Conservation (phyloP, 2,797 vertebrate genomes). For the Heliangelus exortis region DNA sequence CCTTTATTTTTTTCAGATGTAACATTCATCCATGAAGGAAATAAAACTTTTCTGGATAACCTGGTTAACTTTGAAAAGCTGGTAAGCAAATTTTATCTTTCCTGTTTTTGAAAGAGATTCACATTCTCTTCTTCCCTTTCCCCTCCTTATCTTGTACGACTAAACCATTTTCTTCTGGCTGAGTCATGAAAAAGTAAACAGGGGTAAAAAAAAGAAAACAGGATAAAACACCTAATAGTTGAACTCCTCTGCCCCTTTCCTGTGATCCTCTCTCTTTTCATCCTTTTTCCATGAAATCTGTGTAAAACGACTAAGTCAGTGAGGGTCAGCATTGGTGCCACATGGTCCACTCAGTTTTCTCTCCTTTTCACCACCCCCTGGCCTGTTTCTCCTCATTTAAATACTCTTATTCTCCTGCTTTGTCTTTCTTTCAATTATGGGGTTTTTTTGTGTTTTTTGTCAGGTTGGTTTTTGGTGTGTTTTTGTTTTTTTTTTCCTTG, state of each 20-base stretch:
- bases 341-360: neutral
- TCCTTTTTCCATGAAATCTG: neutral
- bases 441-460: no score
- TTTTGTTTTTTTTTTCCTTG: neutral
- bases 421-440: neutral
- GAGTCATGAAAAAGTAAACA: neutral
- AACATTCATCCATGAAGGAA: slow-evolving; percentile 98
- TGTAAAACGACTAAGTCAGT: neutral
- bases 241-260: neutral
- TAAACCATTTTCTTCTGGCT: neutral
- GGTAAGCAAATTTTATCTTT: slow-evolving; percentile 82
- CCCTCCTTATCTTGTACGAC: neutral
- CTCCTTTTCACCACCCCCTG: neutral
- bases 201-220: neutral
- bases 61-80: slow-evolving; percentile 98
- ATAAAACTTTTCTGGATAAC: slow-evolving; percentile 98
- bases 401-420: neutral
- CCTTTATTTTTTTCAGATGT: slow-evolving; percentile 82
- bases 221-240: neutral
- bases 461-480: no score
- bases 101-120: neutral
- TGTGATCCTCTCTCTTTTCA: neutral
- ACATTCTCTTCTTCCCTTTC: neutral
- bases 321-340: neutral
- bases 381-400: neutral